These are phyloP conservation scores for Zophobas morio DNA, from an alignment of 1,140 invertebrate species.

Conservation along the genomic window DNA sequence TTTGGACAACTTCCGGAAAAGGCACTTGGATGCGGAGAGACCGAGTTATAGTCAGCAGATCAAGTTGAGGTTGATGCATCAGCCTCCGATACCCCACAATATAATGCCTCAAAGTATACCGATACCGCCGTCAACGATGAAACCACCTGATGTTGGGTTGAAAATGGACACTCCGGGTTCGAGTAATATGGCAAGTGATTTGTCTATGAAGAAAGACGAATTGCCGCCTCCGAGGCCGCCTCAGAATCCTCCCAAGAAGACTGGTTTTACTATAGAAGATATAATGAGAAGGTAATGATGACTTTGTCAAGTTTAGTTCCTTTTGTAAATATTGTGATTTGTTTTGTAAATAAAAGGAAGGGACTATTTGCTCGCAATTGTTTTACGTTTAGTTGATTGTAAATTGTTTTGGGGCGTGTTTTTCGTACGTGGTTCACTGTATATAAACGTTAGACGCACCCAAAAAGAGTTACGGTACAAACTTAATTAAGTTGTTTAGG, in stretches of 20 bases:
- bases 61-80: conserved; percentile 56
- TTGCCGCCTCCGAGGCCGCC: conserved; percentile 64
- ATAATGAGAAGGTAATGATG: conserved; percentile 77
- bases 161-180: conserved; percentile 46
- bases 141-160: conserved; percentile 57
- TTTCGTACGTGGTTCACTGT: conserved; percentile 8
- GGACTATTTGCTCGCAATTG: conserved; percentile 33
- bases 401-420: conserved; percentile 5
- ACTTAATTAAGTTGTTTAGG: neutral
- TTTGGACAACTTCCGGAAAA: conserved; percentile 62
- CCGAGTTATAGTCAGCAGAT: conserved; percentile 57
- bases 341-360: conserved; percentile 26
- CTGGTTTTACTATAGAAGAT: conserved; percentile 81
- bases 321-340: conserved; percentile 46
- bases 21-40: conserved; percentile 61
- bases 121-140: conserved; percentile 52
- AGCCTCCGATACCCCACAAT: conserved; percentile 30
- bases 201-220: conserved; percentile 66
- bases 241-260: conserved; percentile 72
- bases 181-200: conserved; percentile 63
- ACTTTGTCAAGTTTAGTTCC: conserved; percentile 29
- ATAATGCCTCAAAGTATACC: conserved; percentile 52
- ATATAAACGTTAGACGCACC: conserved; percentile 17
- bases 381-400: neutral
- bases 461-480: conserved; percentile 34